These are phyloP conservation scores for Drosophila paramelanica DNA, from an alignment of 2,888 invertebrate genomes.

Conservation along the genomic window DNA sequence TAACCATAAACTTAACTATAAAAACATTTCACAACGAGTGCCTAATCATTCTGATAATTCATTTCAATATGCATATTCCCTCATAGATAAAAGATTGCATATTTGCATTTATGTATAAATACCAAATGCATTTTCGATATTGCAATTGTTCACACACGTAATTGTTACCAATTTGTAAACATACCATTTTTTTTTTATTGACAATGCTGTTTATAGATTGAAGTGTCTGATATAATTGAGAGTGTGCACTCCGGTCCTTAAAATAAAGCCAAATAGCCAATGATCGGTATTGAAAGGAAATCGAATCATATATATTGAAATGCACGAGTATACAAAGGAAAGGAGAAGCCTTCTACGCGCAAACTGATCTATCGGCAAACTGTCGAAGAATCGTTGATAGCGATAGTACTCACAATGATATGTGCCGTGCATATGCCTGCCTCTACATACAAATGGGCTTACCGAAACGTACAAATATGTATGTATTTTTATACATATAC, in stretches of 20 bases:
- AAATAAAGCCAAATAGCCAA: not conserved
- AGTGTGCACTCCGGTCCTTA: slow-evolving; percentile 5
- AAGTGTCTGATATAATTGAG: not conserved
- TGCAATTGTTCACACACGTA: not conserved
- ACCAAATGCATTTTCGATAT: not conserved
- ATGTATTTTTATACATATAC: slow-evolving; percentile 12
- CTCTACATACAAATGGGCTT: slow-evolving; percentile 14
- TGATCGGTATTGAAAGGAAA: not conserved
- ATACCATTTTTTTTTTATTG: slow-evolving; percentile 46
- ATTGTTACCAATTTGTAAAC: slow-evolving; percentile 32
- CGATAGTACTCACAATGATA: slow-evolving; percentile 60
- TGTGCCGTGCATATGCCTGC: slow-evolving; percentile 13
- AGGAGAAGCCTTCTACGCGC: slow-evolving; percentile 73
- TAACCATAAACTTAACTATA: not conserved
- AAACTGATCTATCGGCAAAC: slow-evolving; percentile 81
- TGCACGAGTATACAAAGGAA: slow-evolving; percentile 37
- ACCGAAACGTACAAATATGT: slow-evolving; percentile 5
- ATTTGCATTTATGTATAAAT: not conserved
- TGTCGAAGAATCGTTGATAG: slow-evolving; percentile 80
- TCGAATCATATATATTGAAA: slow-evolving; percentile 1
- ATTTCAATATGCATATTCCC: not conserved
- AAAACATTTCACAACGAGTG: not conserved
- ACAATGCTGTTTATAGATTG: slow-evolving; percentile 1
- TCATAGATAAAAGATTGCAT: not conserved
- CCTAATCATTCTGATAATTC: not conserved